Conservation (phyloP, 2,888 invertebrate species). For the Augochlorella aurata region DNA sequence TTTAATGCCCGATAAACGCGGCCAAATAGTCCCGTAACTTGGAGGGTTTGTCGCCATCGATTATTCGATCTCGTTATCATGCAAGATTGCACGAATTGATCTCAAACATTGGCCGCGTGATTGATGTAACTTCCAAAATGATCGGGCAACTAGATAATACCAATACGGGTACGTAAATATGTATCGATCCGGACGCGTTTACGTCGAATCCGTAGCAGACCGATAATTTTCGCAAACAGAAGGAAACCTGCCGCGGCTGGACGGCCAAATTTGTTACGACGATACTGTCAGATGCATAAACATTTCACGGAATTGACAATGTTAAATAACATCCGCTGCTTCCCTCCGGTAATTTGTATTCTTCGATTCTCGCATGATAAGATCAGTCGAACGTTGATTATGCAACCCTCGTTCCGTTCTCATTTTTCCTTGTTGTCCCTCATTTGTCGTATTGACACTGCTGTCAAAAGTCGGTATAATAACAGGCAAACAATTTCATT, state of each 20-base stretch:
- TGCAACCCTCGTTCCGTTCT: no score
- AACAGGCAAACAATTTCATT: no score
- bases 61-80: constrained; percentile 47
- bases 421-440: no score
- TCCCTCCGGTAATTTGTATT: no score
- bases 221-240: constrained; percentile 21
- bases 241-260: neutral
- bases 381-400: no score
- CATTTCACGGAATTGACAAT: neutral
- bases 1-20: constrained; percentile 37
- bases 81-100: constrained; percentile 51
- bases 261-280: neutral
- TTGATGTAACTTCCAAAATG: constrained; percentile 50
- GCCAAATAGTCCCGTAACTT: constrained; percentile 30
- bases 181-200: constrained; percentile 34
- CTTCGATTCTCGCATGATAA: no score
- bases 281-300: neutral
- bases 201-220: neutral
- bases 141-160: constrained; percentile 43
- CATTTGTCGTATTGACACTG: no score
- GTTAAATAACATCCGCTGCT: no score
- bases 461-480: no score
- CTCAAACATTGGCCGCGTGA: constrained; percentile 41
- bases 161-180: constrained; percentile 43
- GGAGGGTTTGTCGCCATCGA: constrained; percentile 35